Evolutionary conservation across 1,140 invertebrate genomes (phyloP).

Genomic region (Drosophila nasuta): DNA sequence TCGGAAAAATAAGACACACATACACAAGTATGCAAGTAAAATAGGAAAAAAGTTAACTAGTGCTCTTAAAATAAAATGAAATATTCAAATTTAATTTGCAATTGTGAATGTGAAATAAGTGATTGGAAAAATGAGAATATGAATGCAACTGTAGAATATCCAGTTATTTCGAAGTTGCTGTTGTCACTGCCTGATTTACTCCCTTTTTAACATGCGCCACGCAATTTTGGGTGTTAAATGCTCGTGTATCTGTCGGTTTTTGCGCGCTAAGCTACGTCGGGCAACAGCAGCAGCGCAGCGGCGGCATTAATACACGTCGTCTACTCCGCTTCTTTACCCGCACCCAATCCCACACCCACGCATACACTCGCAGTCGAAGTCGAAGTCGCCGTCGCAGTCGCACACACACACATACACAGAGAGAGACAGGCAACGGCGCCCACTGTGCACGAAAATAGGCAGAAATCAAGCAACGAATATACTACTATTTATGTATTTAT

Average conservation of each 20-base stretch:
- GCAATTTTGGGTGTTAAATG: constrained; percentile 81
- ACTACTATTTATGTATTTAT: constrained; percentile 61
- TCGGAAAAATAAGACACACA: constrained; percentile 40
- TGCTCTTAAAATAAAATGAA: constrained; percentile 39
- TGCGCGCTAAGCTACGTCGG: constrained; percentile 71
- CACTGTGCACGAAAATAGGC: constrained; percentile 52
- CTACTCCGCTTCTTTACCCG: constrained; percentile 25
- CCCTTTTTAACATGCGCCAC: constrained; percentile 74
- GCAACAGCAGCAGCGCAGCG: constrained; percentile 16
- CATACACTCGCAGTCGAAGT: constrained; percentile 4
- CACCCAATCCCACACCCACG: constrained; percentile 1
- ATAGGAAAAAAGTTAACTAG: constrained; percentile 48
- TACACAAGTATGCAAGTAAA: constrained; percentile 36
- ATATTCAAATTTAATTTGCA: constrained; percentile 10
- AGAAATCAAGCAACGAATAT: constrained; percentile 57
- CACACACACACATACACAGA: constrained; percentile 17
- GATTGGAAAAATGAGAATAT: constrained; percentile 20
- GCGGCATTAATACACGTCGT: constrained; percentile 69
- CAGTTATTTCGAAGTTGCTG: constrained; percentile 14
- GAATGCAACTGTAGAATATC: constrained; percentile 8
- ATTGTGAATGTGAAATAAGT: constrained; percentile 48
- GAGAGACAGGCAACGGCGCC: not conserved
- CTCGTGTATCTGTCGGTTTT: constrained; percentile 82
- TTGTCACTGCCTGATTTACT: constrained; percentile 42
- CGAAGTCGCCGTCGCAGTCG: not conserved